These are phyloP conservation scores for Glyphotaelius pellucidus DNA, from an alignment of 2,888 invertebrate species.

Conservation along the genomic window DNA sequence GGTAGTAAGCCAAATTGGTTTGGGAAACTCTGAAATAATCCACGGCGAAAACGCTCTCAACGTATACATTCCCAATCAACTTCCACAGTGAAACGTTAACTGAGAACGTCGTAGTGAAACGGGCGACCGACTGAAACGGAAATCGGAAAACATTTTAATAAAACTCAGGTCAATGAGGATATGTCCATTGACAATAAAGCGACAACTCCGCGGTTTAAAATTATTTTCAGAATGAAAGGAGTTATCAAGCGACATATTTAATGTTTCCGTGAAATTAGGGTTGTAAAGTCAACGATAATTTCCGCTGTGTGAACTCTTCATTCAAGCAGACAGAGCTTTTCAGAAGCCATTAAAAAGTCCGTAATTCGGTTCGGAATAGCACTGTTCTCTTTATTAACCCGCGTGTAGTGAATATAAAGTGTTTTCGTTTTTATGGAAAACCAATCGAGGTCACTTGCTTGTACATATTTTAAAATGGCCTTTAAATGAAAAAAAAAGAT, in stretches of 20 bases:
- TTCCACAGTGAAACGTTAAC: background rate
- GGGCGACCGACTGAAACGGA: background rate
- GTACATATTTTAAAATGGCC: background rate
- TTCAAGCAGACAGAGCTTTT: background rate
- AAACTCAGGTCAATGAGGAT: background rate
- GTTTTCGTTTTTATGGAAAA: background rate
- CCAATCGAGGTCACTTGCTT: background rate
- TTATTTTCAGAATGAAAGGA: background rate
- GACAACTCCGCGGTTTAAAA: background rate
- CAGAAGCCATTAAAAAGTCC: background rate
- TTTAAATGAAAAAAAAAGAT: background rate
- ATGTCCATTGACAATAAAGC: background rate
- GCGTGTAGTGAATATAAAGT: background rate
- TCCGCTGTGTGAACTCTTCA: background rate
- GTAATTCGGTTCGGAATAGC: background rate
- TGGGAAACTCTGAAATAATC: background rate
- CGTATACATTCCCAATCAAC: background rate
- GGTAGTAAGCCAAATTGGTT: background rate
- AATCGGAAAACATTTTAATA: constrained; percentile 27
- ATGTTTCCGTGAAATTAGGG: background rate
- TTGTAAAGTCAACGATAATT: background rate
- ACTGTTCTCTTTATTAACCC: background rate
- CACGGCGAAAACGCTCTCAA: background rate
- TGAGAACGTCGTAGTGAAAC: constrained; percentile 6
- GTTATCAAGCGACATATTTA: background rate